These are phyloP conservation scores for Neodontobutis hainanensis DNA, from an alignment of 2,113 vertebrate species.

Conservation along the genomic window DNA sequence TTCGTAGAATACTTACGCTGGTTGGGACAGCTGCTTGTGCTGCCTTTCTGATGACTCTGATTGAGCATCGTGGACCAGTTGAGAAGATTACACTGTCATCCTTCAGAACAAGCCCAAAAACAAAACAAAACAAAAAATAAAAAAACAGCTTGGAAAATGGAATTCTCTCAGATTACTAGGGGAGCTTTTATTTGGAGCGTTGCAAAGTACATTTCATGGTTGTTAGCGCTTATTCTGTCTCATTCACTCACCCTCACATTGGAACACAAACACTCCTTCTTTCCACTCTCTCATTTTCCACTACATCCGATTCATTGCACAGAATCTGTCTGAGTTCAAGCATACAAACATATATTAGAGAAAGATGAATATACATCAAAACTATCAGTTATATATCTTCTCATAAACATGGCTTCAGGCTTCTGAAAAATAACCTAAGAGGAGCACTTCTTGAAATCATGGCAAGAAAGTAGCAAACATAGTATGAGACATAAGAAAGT, in stretches of 20 bases:
- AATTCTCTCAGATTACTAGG: constrained; percentile 67
- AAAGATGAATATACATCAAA: constrained; percentile 40
- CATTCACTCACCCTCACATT: constrained; percentile 19
- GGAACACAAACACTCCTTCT: constrained; percentile 25
- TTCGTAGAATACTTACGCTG: constrained; percentile 38
- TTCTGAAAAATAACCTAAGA: constrained; percentile 53
- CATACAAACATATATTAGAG: constrained; percentile 45
- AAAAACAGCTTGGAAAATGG: constrained; percentile 41
- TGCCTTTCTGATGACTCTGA: constrained; percentile 29
- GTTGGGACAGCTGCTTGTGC: constrained; percentile 23
- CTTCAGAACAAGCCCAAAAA: constrained; percentile 35
- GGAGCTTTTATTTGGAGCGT: constrained; percentile 72
- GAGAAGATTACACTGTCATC: constrained; percentile 45
- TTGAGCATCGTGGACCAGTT: constrained; percentile 31
- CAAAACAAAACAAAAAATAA: not conserved
- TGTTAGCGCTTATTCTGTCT: constrained; percentile 45
- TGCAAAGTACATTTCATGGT: constrained; percentile 69
- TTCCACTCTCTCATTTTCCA: constrained; percentile 21
- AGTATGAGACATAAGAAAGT: constrained; percentile 40
- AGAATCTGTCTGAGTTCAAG: constrained; percentile 26
- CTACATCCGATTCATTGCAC: constrained; percentile 12
- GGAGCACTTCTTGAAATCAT: constrained; percentile 52
- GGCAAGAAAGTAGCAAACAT: constrained; percentile 38
- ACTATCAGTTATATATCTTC: constrained; percentile 37
- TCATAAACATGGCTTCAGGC: constrained; percentile 67